These are phyloP conservation scores for Acanthisitta chloris DNA, from an alignment of 2,113 vertebrate genomes.

Conservation along the genomic window DNA sequence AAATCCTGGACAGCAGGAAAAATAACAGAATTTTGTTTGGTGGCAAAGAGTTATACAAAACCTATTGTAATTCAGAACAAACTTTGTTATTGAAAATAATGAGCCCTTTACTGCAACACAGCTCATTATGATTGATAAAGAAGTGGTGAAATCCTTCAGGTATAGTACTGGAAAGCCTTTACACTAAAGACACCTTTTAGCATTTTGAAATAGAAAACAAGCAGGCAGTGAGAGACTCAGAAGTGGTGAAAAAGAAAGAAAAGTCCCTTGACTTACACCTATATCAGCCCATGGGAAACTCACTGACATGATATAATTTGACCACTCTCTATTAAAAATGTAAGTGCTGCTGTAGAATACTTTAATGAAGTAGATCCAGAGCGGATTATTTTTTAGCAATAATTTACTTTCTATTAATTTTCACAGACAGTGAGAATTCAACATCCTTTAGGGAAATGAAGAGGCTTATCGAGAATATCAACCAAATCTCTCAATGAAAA, in stretches of 20 bases:
- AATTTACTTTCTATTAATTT: not conserved
- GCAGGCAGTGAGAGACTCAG: not conserved
- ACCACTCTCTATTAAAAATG: not conserved
- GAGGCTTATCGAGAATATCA: fast-evolving
- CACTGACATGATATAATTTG: not conserved
- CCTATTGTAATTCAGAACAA: not conserved
- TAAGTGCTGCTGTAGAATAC: not conserved
- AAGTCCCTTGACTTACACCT: not conserved
- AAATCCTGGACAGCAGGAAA: not conserved
- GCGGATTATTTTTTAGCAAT: not conserved
- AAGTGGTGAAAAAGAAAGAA: not conserved
- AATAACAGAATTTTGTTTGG: not conserved
- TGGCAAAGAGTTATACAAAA: not conserved
- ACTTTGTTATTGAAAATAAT: not conserved
- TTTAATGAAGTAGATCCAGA: not conserved
- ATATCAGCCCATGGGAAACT: not conserved
- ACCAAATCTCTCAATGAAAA: not conserved
- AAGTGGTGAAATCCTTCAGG: not conserved
- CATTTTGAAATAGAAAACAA: not conserved
- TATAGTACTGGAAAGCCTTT: not conserved
- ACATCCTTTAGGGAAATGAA: not conserved
- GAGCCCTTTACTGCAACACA: not conserved
- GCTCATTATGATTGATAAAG: not conserved
- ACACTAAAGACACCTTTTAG: not conserved
- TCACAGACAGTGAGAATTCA: not conserved